These are phyloP conservation scores for Turritopsis dohrnii DNA, from an alignment of 30 jellyfish, hydroid and myxozoan genomes.

Conservation along the genomic window DNA sequence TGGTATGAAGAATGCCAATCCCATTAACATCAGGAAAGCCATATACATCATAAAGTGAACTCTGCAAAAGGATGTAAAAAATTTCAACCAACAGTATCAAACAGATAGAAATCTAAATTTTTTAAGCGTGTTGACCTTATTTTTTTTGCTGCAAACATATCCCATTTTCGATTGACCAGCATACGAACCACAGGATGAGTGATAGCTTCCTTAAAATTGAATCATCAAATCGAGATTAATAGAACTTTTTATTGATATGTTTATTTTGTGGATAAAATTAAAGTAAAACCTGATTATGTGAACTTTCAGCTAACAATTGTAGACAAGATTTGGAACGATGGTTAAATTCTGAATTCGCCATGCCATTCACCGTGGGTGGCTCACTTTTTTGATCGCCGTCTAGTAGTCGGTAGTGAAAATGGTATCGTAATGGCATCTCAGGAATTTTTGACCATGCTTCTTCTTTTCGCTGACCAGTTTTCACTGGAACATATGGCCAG, in stretches of 20 bases:
- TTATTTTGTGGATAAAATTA: not conserved
- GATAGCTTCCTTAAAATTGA: constrained; percentile 36
- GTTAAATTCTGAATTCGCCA: constrained; percentile 34
- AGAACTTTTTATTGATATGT: constrained; percentile 10
- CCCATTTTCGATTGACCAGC: constrained; percentile 84
- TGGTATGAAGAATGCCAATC: constrained; percentile 52
- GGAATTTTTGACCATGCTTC: constrained; percentile 77
- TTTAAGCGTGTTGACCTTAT: constrained; percentile 33
- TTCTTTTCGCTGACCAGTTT: constrained; percentile 40
- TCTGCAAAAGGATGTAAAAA: constrained; percentile 24
- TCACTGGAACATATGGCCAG: constrained; percentile 72
- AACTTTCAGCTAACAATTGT: constrained; percentile 44
- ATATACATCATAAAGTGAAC: constrained; percentile 35
- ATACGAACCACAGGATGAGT: constrained; percentile 88
- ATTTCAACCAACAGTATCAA: not conserved
- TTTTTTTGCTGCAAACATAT: constrained; percentile 40
- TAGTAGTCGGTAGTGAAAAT: constrained; percentile 60
- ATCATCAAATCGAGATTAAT: not conserved
- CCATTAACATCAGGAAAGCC: constrained; percentile 37
- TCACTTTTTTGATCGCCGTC: constrained; percentile 77
- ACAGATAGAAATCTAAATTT: not conserved
- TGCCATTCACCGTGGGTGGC: constrained; percentile 39
- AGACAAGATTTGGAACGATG: constrained; percentile 52
- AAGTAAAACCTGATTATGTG: constrained; percentile 35
- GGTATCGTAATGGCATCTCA: constrained; percentile 76